Base-by-base conservation (phyloP, 2,113 vertebrate species). In the Orthochromis malagaraziensis region DNA sequence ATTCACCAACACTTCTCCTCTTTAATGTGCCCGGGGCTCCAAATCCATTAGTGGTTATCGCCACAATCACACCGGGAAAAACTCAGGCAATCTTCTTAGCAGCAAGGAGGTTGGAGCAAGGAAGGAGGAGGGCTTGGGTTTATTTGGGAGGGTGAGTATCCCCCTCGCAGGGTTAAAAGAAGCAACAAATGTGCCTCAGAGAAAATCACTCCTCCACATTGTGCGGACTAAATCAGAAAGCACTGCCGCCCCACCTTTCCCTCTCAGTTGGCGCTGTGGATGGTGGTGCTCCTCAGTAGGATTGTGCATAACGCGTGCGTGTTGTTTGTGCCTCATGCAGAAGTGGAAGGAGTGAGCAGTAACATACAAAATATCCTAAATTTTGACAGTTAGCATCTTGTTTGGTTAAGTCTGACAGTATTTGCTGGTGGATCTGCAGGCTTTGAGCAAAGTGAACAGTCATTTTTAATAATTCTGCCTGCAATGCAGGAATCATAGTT, bases 41-140 rank as follows among this genome's bases (percentile, higher is more conserved):
- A 54, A 82, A 89, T 91, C 93, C 87, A 93, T 95, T 95, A 92
- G 88, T n/a, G 83, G 85, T 86, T 92, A 94, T 95, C 93, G 45
- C 83, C 84, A 49, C 88, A 79, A 86, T 92, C 94, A 65, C 77
- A 38, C 49, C 51, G n/a, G 80, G 85, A 65, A 79, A 86, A 49
- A 88, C 42, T 51, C 82, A 92, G 88, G 90, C 90, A 90, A 91
- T 92, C 85, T 88, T 57, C 65, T 47, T 82, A 86, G 75, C 85
- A 29, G 40, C 35, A 11, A 45, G 12, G 73, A 65, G 45, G 26
- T n/a, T 45, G 68, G 1, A 2, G 63, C 9, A n/a, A 49, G 40
- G 33, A 33, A 10, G 81, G 12, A 38, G 80, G 31, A n/a, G n/a
- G n/a, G 51, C 35, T 24, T 65, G 60, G 21, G 42, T 45, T 77